These are phyloP conservation scores for Carcinoscorpius rotundicauda DNA, from an alignment of 1,140 invertebrate species.

Conservation along the genomic window DNA sequence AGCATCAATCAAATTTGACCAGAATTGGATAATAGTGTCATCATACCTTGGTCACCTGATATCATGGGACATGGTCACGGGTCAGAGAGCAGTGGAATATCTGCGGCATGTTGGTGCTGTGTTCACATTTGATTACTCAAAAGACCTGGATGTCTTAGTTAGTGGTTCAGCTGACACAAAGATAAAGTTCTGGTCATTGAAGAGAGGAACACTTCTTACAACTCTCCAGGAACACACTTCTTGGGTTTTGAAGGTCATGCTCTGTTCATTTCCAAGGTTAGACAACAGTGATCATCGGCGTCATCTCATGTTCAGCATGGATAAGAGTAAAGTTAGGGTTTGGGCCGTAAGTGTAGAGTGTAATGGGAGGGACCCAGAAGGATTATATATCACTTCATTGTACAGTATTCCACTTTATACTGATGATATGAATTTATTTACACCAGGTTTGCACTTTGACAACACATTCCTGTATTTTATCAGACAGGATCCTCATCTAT, in stretches of 20 bases:
- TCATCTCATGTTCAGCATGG: constrained; percentile 22
- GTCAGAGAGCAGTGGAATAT: constrained; percentile 26
- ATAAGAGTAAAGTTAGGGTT: constrained; percentile 19
- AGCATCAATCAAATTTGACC: constrained; percentile 25
- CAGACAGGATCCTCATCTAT: constrained; percentile 22
- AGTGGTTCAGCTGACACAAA: constrained; percentile 36
- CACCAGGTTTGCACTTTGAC: constrained; percentile 23
- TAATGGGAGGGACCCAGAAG: constrained; percentile 2
- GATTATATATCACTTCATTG: constrained; percentile 17
- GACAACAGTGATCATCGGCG: constrained; percentile 11
- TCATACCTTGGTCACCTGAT: constrained; percentile 25
- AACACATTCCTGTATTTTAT: constrained; percentile 22
- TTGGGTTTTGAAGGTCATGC: constrained; percentile 25
- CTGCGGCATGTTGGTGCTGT: constrained; percentile 35
- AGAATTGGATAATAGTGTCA: constrained; percentile 21
- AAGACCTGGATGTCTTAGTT: constrained; percentile 33
- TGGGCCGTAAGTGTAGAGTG: constrained; percentile 15
- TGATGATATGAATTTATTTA: constrained; percentile 19
- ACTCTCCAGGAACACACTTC: constrained; percentile 32
- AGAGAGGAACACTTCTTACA: constrained; percentile 31
- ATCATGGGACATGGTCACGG: constrained; percentile 18
- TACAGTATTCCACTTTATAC: constrained; percentile 17
- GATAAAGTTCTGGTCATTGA: constrained; percentile 35
- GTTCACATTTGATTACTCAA: constrained; percentile 35
- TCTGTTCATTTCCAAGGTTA: constrained; percentile 14